phyloP scores from a whole-genome alignment of 2,113 vertebrate genomes.

The Meles meles region DNA sequence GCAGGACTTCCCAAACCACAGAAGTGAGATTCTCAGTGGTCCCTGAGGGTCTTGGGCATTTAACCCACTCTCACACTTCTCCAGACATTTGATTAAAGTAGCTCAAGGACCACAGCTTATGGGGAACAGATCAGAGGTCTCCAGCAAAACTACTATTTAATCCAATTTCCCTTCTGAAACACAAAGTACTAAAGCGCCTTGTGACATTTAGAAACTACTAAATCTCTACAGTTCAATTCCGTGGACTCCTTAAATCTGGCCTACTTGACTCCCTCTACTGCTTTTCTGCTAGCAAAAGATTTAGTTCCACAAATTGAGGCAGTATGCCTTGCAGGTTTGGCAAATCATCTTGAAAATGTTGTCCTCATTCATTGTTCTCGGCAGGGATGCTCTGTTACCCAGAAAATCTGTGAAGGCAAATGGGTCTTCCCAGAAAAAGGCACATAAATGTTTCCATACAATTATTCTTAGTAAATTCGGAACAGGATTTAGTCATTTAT shows the following conservation, averaged over 20 bases:
- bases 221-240: background rate
- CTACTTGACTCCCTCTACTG: background rate
- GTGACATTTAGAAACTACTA: slow-evolving; percentile 31
- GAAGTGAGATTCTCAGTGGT: background rate
- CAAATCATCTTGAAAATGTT: background rate
- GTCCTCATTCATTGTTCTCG: background rate
- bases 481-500: background rate
- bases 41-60: background rate
- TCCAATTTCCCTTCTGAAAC: slow-evolving; percentile 21
- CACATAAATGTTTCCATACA: background rate
- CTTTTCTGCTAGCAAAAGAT: background rate
- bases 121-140: background rate
- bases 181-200: background rate
- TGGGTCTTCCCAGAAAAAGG: background rate
- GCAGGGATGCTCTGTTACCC: background rate
- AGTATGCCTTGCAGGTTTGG: background rate
- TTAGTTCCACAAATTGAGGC: background rate
- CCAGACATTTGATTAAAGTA: background rate
- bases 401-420: background rate
- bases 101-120: background rate
- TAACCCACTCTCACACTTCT: background rate
- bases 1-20: background rate
- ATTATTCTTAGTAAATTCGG: background rate
- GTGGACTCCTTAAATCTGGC: background rate
- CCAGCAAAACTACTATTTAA: background rate